Percentiles rank a stretch among this genome's conserved stretches.
Conservation (phyloP, 2,888 invertebrate species). For the Melipona beecheii region DNA sequence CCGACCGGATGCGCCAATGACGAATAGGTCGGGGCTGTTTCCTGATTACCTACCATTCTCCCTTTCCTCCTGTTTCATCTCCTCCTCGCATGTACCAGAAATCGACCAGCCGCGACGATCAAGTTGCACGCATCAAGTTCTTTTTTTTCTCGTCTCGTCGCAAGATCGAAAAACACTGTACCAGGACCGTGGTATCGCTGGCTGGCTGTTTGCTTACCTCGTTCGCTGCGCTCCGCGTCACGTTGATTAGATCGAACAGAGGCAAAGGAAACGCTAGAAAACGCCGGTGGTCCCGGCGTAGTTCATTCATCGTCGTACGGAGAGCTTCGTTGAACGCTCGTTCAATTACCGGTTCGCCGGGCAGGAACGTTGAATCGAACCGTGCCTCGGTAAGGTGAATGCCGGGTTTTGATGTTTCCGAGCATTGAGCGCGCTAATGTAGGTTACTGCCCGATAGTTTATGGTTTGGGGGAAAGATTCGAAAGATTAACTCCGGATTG, state of each 20-base stretch:
- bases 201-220: too few relatives aligned
- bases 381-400: neutral
- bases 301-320: conserved; percentile 5
- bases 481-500: neutral
- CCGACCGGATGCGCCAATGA: conserved; percentile 49
- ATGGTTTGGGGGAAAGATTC: neutral
- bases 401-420: conserved; percentile 2
- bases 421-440: neutral
- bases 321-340: neutral
- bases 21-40: conserved; percentile 56
- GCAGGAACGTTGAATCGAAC: conserved; percentile 16
- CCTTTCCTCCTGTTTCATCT: neutral
- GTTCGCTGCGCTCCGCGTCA: neutral
- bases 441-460: conserved; percentile 5
- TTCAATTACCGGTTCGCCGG: conserved; percentile 18
- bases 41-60: conserved; percentile 55
- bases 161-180: neutral
- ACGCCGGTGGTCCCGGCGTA: neutral
- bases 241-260: conserved; percentile 45
- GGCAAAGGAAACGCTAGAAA: conserved; percentile 34
- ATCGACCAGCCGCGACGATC: conserved; percentile 7
- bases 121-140: neutral
- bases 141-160: neutral
- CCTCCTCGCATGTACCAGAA: neutral
- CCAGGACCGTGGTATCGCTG: neutral